Evolutionary conservation across 1,140 invertebrate genomes (phyloP).

Genomic region (Sitophilus oryzae): DNA sequence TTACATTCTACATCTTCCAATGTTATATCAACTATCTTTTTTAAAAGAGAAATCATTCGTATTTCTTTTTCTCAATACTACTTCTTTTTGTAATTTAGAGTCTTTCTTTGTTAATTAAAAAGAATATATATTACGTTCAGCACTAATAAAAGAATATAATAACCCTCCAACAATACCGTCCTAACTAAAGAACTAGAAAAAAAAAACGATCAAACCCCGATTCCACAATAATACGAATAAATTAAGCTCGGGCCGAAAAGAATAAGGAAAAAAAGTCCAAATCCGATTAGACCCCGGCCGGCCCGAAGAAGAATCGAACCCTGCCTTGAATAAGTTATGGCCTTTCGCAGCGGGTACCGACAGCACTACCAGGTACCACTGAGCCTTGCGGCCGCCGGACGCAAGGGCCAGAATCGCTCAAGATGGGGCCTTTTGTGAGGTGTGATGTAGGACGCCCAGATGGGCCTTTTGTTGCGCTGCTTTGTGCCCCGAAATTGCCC

Average conservation of each 20-base stretch:
- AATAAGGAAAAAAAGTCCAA: conserved; percentile 12
- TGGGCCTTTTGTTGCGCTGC: conserved; percentile 25
- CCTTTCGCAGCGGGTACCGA: conserved; percentile 30
- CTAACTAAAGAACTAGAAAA: background rate
- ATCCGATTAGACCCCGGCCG: conserved; percentile 16
- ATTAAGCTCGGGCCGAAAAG: conserved; percentile 14
- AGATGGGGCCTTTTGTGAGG: conserved; percentile 23
- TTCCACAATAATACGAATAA: conserved; percentile 21
- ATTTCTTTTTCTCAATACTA: no score
- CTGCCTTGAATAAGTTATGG: conserved; percentile 25
- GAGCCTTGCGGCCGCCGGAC: conserved; percentile 4
- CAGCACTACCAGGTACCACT: background rate
- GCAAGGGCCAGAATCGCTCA: conserved; percentile 21
- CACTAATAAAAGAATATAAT: background rate
- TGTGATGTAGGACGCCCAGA: conserved; percentile 32
- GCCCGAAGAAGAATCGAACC: conserved; percentile 13
- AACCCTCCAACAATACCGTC: background rate
- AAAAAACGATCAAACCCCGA: background rate
- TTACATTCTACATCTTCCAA: no score
- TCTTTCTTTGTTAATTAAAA: no score
- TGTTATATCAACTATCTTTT: no score
- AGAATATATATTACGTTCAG: no score
- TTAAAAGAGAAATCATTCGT: no score
- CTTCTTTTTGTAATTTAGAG: no score
- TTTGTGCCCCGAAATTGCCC: conserved; percentile 25